Evolutionary conservation across 2,888 invertebrate species (phyloP), one percentile per base, ranked within the genome.

Genomic region (Drosophila leonis): DNA sequence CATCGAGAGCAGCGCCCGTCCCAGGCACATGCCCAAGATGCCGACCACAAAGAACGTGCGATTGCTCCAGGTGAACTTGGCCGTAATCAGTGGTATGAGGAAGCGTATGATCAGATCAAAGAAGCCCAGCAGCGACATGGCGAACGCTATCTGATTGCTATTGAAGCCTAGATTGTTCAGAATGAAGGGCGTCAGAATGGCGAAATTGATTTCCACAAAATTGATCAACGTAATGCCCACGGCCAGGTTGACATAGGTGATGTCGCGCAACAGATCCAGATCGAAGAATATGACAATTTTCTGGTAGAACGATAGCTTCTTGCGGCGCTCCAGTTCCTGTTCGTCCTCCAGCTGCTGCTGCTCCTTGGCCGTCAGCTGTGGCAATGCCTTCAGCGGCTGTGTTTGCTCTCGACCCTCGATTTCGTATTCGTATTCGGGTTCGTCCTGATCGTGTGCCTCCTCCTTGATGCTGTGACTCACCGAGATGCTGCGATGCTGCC

Each of bases 141-240:
- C 95, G 4, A 95, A 92, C 0, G 96, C 96, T 1, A 95, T 95
- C 91, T 96, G 72, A 10, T 67, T 27, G 1, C 69, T 63, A 0
- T 92, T 90, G 80, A 95, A 95, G 10, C 95, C 94, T 85, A 95
- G 95, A 76, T 96, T 96, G 33, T 94, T 93, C 8, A 96, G 92
- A 71, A 96, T 95, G 80, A 96, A 96, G 0, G 96, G 96, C 0
- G 96, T 96, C 61, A 96, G 86, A 59, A 96, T 94, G n/a, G 96
- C 95, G 90, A 96, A 96, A 90, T 96, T 96, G 10, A 96, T 88
- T 91, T 96, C 96, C 27, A 95, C 95, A 85, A 96, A 96, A 85
- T 95, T 95, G 0, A 96, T 96, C 35, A 96, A 90, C 1, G 95
- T 96, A 44, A 96, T 94, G 15, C 96, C 96, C 63, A 96, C 84